These are phyloP conservation scores for Coregonus clupeaformis DNA, from an alignment of 2,113 vertebrate genomes.

Conservation along the genomic window DNA sequence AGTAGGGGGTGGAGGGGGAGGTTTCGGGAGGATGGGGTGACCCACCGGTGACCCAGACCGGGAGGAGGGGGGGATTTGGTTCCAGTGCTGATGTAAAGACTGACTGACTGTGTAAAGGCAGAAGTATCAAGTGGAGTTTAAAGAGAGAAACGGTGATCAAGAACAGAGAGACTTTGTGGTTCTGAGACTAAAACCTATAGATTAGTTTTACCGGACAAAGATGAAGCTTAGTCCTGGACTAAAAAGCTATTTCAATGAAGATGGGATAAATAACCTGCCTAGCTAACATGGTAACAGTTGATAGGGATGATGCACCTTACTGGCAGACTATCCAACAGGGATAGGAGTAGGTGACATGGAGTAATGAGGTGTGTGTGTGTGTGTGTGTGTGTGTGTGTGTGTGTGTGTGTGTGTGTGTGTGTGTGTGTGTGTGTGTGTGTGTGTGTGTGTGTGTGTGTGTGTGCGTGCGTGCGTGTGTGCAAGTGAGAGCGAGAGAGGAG, in stretches of 20 bases:
- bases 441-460: too few relatives aligned
- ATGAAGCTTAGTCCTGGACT: too few relatives aligned
- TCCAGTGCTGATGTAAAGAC: not conserved
- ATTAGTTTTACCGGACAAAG: too few relatives aligned
- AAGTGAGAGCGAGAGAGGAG: not conserved
- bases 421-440: not conserved
- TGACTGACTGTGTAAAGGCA: not conserved
- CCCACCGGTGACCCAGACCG: not conserved
- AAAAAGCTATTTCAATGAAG: too few relatives aligned
- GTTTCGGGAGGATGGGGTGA: constrained; percentile 19
- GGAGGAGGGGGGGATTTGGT: too few relatives aligned
- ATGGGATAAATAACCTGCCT: not conserved
- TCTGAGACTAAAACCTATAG: too few relatives aligned
- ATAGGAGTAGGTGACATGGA: too few relatives aligned
- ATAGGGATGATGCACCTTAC: not conserved
- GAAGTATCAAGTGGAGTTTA: not conserved
- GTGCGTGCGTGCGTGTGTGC: not conserved
- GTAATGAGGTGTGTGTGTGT: not conserved
- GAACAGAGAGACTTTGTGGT: too few relatives aligned
- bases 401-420: not conserved
- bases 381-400: not conserved
- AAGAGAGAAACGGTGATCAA: too few relatives aligned
- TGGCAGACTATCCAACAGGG: not conserved
- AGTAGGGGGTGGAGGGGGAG: constrained; percentile 36
- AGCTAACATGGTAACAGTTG: not conserved